Base-by-base conservation (phyloP, 2,113 vertebrate genomes). In the Leptodactylus fuscus region DNA sequence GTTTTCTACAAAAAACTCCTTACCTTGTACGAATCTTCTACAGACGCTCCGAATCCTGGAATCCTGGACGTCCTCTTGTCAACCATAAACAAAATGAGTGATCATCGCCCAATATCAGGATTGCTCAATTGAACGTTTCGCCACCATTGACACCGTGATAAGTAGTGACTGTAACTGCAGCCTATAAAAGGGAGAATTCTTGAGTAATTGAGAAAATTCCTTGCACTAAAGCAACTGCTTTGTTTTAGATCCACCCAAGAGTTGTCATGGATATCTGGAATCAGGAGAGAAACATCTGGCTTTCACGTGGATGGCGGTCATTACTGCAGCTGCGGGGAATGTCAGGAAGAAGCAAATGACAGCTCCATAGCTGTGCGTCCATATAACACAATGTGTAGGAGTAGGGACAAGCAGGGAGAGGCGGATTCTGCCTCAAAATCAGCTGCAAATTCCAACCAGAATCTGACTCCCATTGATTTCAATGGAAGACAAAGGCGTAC, bases 261-360 rank as follows among this genome's bases (percentile, higher is more conserved):
- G 81, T 82, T 41, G 62, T 36, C 81, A 70, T 70, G 29, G 65
- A 36, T n/a, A 82, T 71, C 65, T 71, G 65, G 62, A 36, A 82
- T 82, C 81, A 22, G 60, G 58, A 48, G 41, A 5, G 41, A 32
- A 48, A 69, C 60, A 81, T 81, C 32, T 81, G 79, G 38, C 2
- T 67, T 81, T 48, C 79, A 67, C 79, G n/a, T 81, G 60, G 46
- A 69, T 65, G 13, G 0, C 2, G 16, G 60, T 7, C 5, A 13
- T 67, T 67, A 67, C 62, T 34, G 29, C 16, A 69, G 65, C 65
- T 38, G 11, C 22, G 65, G 32, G 65, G 65, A 69, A 11, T 69
- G 65, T 69, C 16, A 10, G 18, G 15, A 65, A 22, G 34, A 69
- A 22, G 32, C 16, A 38, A 38, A 36, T 69, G 1, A 69, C 20